Conservation (phyloP, 2,113 vertebrate species). For the Macheiramphus alcinus region DNA sequence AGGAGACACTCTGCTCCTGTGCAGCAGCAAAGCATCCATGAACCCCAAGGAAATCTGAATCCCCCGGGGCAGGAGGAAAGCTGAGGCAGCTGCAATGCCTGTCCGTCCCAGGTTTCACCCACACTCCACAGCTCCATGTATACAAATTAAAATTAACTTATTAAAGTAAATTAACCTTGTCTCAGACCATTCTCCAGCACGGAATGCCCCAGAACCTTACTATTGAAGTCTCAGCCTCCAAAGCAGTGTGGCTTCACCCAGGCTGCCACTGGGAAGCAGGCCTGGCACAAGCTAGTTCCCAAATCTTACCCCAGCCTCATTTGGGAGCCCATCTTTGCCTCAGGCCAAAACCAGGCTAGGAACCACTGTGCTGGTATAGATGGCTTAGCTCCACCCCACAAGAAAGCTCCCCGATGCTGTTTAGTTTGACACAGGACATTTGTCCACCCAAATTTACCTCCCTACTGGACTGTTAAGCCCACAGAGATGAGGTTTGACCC, state of each 20-base stretch:
- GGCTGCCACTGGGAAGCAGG: not conserved
- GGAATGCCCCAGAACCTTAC: not conserved
- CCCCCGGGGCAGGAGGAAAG: not conserved
- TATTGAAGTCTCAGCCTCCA: not conserved
- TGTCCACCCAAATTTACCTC: not conserved
- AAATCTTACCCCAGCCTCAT: not conserved
- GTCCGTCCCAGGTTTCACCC: not conserved
- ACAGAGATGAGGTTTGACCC: not conserved
- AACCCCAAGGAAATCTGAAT: not conserved
- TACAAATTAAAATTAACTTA: conserved; percentile 21
- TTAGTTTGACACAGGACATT: not conserved
- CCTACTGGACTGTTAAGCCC: not conserved
- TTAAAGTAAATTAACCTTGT: not conserved
- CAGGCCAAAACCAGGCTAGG: not conserved
- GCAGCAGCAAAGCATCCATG: not conserved
- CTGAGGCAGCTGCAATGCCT: not conserved
- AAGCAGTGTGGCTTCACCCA: not conserved
- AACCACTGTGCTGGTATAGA: not conserved
- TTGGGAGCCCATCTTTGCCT: not conserved
- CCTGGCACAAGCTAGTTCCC: not conserved
- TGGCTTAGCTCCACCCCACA: not conserved
- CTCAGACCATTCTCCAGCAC: not conserved
- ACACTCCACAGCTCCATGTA: not conserved
- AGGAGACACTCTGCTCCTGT: not conserved
- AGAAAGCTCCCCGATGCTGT: not conserved